Percentiles rank a stretch among this genome's conserved stretches.
Conservation (phyloP, 1,140 invertebrate genomes). For the Drosophila kurseongensis region DNA sequence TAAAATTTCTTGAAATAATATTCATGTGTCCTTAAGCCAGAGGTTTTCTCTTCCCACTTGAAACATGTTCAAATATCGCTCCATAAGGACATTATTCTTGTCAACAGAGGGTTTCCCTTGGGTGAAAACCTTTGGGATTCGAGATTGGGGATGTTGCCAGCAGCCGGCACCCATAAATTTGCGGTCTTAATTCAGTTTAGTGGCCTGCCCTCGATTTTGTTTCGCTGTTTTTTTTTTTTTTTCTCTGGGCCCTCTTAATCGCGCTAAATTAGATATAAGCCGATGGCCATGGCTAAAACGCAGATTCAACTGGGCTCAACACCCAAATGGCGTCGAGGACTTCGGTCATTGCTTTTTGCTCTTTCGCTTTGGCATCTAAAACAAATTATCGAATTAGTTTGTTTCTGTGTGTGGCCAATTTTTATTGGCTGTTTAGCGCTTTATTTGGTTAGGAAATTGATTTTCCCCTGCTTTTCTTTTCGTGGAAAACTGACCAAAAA, state of each 20-base stretch:
- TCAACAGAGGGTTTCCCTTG: conserved; percentile 15
- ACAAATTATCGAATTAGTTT: conserved; percentile 77
- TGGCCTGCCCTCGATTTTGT: conserved; percentile 49
- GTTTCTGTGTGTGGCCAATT: conserved; percentile 51
- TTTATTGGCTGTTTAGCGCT: conserved; percentile 68
- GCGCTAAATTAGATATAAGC: conserved; percentile 47
- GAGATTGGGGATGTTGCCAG: conserved; percentile 6
- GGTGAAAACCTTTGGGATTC: conserved; percentile 9
- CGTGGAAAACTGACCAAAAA: conserved; percentile 13
- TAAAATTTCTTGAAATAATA: not conserved
- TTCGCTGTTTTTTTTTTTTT: conserved; percentile 24
- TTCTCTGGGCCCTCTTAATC: conserved; percentile 26
- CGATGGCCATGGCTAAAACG: conserved; percentile 16
- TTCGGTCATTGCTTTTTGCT: conserved; percentile 23
- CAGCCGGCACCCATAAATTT: conserved; percentile 61
- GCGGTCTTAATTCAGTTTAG: conserved; percentile 67
- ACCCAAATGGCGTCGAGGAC: conserved; percentile 27
- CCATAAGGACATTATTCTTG: conserved; percentile 47
- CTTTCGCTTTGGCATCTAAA: conserved; percentile 29
- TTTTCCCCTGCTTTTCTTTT: conserved; percentile 20
- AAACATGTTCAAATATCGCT: conserved; percentile 1
- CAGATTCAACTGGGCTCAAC: conserved; percentile 25
- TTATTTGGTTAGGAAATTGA: conserved; percentile 64
- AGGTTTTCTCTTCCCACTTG: not conserved
- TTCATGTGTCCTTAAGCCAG: not conserved